A percentile compares a stretch with the other conserved stretches of the same genome.
Evolutionary conservation across 1,140 invertebrate species (phyloP).

Genomic region (Hestina assimilis): DNA sequence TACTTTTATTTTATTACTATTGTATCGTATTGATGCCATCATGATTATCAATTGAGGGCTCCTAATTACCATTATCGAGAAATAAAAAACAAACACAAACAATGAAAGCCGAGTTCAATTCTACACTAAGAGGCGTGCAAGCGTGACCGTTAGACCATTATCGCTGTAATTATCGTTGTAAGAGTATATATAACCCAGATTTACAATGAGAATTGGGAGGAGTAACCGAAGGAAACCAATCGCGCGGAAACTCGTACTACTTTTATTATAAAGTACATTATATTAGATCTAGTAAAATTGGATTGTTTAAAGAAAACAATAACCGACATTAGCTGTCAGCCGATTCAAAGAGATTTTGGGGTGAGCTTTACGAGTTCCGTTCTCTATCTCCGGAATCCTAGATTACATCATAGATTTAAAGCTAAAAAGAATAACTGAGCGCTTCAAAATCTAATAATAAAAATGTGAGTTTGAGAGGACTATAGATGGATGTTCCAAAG

Average conservation of each 20-base stretch:
- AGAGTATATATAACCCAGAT: constrained; percentile 11
- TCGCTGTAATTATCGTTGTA: constrained; percentile 20
- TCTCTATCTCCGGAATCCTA: too few species aligned
- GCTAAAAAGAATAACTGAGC: too few species aligned
- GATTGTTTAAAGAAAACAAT: background rate
- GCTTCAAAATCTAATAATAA: too few species aligned
- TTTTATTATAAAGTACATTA: constrained; percentile 15
- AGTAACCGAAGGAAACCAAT: constrained; percentile 10
- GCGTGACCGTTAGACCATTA: constrained; percentile 22
- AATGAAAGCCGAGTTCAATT: constrained; percentile 16
- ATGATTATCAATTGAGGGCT: background rate
- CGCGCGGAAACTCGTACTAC: constrained; percentile 18
- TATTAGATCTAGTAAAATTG: background rate
- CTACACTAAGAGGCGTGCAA: constrained; percentile 12
- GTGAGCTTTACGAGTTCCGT: too few species aligned
- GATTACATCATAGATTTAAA: too few species aligned
- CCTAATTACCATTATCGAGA: background rate
- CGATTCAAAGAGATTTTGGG: too few species aligned
- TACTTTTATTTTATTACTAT: too few species aligned
- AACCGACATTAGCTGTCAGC: too few species aligned
- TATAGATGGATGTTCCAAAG: too few species aligned
- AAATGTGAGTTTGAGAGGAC: too few species aligned
- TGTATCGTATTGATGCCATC: too few species aligned
- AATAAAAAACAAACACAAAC: constrained; percentile 17
- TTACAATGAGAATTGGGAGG: constrained; percentile 17